A percentile compares a stretch with the other conserved stretches of the same genome.
Conservation (phyloP, 2,888 invertebrate genomes). For the Parnassius glacialis region DNA sequence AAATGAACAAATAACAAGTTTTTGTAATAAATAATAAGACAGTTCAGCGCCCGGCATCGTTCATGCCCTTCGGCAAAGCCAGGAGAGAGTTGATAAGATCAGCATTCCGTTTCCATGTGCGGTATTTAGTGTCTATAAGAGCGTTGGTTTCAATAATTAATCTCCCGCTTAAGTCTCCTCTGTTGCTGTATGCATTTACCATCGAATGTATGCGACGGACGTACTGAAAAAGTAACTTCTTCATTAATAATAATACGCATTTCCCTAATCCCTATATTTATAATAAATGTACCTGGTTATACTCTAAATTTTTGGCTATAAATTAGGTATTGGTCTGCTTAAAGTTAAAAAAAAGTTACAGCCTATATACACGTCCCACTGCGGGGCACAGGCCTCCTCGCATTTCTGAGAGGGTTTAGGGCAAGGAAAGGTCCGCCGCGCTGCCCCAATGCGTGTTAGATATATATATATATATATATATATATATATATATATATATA, state of each 20-base stretch:
- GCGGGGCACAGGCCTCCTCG: too few relatives aligned
- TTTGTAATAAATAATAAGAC: neutral
- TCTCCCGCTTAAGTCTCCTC: constrained; percentile 37
- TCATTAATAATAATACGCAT: neutral
- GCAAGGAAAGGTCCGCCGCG: too few relatives aligned
- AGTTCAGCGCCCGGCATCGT: constrained; percentile 84
- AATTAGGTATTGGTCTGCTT: too few relatives aligned
- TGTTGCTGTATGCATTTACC: constrained; percentile 45
- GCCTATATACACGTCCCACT: too few relatives aligned
- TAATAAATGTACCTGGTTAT: neutral
- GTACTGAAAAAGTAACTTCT: constrained; percentile 44
- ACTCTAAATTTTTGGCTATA: too few relatives aligned
- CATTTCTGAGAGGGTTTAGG: too few relatives aligned
- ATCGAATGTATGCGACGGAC: constrained; percentile 51
- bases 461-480: too few relatives aligned
- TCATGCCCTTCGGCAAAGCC: constrained; percentile 87
- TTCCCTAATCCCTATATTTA: neutral
- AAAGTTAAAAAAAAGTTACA: too few relatives aligned
- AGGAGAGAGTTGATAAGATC: constrained; percentile 88
- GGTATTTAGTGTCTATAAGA: constrained; percentile 51
- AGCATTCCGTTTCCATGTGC: constrained; percentile 83
- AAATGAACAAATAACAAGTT: constrained; percentile 5
- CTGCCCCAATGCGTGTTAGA: too few relatives aligned
- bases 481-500: too few relatives aligned
- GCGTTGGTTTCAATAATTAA: constrained; percentile 47